Percentiles rank a stretch among this genome's conserved stretches.
These are phyloP conservation scores for Laothoe populi DNA, from an alignment of 2,888 invertebrate genomes.

Conservation along the genomic window DNA sequence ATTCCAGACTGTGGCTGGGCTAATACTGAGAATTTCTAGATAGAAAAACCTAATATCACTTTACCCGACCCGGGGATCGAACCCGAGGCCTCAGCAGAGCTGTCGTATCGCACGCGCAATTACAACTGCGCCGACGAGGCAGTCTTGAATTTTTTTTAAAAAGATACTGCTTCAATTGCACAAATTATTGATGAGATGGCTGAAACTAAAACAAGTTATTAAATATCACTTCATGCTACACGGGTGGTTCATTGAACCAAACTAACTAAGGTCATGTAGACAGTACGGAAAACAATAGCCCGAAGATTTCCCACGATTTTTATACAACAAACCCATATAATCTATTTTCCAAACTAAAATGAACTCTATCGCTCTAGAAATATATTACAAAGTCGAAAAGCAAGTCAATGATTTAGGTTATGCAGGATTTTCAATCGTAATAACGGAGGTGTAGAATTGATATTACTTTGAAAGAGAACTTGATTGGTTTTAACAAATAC, in stretches of 20 bases:
- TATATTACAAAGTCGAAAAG: conserved; percentile 26
- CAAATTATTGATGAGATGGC: too few relatives aligned
- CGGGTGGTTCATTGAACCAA: conserved; percentile 61
- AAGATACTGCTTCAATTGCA: too few relatives aligned
- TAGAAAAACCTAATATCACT: too few relatives aligned
- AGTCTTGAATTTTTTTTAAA: too few relatives aligned
- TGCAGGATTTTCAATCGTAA: conserved; percentile 34
- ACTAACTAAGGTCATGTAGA: conserved; percentile 63
- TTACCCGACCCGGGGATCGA: too few relatives aligned
- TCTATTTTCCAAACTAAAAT: conserved; percentile 35
- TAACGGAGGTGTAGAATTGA: conserved; percentile 28
- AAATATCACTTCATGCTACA: conserved; percentile 44
- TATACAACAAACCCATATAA: conserved; percentile 43
- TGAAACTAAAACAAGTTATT: conserved; percentile 31
- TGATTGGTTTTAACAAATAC: conserved; percentile 30
- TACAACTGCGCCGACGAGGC: too few relatives aligned
- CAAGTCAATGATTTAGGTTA: neutral
- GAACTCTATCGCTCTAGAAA: conserved; percentile 32
- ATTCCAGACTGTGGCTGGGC: too few relatives aligned
- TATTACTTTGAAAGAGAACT: conserved; percentile 31
- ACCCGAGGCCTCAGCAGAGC: too few relatives aligned
- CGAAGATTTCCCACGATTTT: conserved; percentile 65
- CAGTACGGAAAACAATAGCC: conserved; percentile 66
- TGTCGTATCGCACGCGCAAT: too few relatives aligned
- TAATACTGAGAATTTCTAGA: too few relatives aligned